These are phyloP conservation scores for Colistium nudipinnis DNA, from an alignment of 2,113 vertebrate species.

Conservation along the genomic window DNA sequence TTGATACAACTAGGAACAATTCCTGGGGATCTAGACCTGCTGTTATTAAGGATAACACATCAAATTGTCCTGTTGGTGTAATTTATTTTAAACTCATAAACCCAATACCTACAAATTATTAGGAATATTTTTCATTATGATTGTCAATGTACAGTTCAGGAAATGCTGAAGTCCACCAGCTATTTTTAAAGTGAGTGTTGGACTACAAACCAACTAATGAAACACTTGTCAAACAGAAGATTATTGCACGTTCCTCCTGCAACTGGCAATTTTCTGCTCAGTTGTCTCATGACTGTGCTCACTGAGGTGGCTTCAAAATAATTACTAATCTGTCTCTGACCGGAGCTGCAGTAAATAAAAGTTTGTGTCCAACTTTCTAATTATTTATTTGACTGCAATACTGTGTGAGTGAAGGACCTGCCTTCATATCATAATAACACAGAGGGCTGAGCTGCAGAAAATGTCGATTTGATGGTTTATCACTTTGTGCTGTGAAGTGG, in stretches of 20 bases:
- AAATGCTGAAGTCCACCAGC: slow-evolving; percentile 5
- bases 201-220: slow-evolving; percentile 42
- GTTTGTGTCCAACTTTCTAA: slow-evolving; percentile 64
- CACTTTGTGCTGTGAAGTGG: slow-evolving; percentile 56
- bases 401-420: slow-evolving; percentile 53
- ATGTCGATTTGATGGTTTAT: slow-evolving; percentile 46
- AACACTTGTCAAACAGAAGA: slow-evolving; percentile 49
- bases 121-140: neutral
- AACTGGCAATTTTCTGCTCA: slow-evolving; percentile 60
- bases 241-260: slow-evolving; percentile 35
- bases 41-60: too few species aligned
- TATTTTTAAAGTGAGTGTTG: slow-evolving; percentile 10
- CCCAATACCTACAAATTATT: neutral
- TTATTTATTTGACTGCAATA: slow-evolving; percentile 57
- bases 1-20: too few species aligned
- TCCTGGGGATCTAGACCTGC: too few species aligned
- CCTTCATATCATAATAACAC: slow-evolving; percentile 34
- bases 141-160: neutral
- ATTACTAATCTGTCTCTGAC: slow-evolving; percentile 45
- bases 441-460: slow-evolving; percentile 33
- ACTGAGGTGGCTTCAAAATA: slow-evolving; percentile 52
- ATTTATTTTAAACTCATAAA: neutral
- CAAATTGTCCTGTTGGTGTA: too few species aligned
- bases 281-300: slow-evolving; percentile 55
- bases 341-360: slow-evolving; percentile 49